Evolutionary conservation across 2,113 vertebrate genomes (phyloP), one percentile per base, ranked within the genome.

Genomic region (Hemichromis elongatus): DNA sequence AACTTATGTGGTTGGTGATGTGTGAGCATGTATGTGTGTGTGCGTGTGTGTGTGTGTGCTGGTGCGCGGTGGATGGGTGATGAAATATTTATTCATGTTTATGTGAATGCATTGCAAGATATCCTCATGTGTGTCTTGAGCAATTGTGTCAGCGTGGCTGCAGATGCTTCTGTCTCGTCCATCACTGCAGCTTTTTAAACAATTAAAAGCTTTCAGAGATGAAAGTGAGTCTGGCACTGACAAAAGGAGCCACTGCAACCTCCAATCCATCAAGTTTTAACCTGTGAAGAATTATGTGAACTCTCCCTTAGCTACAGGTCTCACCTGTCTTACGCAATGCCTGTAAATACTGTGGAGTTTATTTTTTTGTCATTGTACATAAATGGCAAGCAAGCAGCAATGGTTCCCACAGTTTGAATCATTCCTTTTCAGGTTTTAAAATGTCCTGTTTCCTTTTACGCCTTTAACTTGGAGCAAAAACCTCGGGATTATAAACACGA

Each of bases 401-500:
- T 6, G 10, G 33, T 57, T 73, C 33, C 35, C 75, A 80, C 5
- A 50, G 50, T 54, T 77, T 77, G 81, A 78, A 52, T 45, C 30
- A 10, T 63, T 87, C 18, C 14, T 59, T 84, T 81, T 56, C 47
- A 85, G 77, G 24, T 73, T 84, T 68, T 66, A 16, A 85, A 79
- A 30, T 50, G 63, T 37, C 18, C 2, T 10, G 12, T 87, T 30
- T 90, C 82, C 89, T 90, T 90, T 81, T 88, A 77, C 2, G 77
- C 78, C 45, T 82, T 88, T 37, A 80, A 85, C 61, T 89, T 79
- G 79, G 45, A 85, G 70, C 52, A 87, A 88, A 87, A 88, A 56
- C 18, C 7, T 53, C 75, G 73, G 4, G 16, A 82, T 37, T 78
- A 47, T 81, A 80, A 91, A 88, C 80, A 91, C 4, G 0, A 57